phyloP scores from a whole-genome alignment of 2,113 vertebrate species.

The Entelurus aequoreus region DNA sequence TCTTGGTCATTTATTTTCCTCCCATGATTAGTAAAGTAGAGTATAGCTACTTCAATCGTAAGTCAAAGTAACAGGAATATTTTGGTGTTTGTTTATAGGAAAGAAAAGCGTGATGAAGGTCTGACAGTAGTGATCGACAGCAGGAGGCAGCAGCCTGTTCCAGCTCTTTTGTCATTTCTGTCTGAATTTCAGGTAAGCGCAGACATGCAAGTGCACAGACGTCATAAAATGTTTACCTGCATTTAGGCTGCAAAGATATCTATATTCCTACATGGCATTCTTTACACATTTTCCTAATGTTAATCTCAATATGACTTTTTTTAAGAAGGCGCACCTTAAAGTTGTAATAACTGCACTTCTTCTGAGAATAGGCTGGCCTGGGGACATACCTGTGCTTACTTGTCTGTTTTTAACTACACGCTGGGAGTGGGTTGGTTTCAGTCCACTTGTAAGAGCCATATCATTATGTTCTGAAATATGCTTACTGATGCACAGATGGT shows the following conservation, averaged over 20 bases:
- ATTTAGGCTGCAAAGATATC: constrained; percentile 13
- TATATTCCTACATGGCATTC: constrained; percentile 10
- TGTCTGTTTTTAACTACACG: constrained; percentile 57
- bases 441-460: constrained; percentile 30
- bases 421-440: constrained; percentile 33
- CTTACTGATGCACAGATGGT: constrained; percentile 31
- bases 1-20: background rate
- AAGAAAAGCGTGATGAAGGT: constrained; percentile 73
- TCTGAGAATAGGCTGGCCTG: constrained; percentile 48
- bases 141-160: constrained; percentile 64
- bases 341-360: constrained; percentile 35
- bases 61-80: constrained; percentile 18
- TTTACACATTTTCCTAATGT: constrained; percentile 32
- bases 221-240: constrained; percentile 24
- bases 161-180: constrained; percentile 71
- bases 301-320: constrained; percentile 12
- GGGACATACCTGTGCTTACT: constrained; percentile 59
- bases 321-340: constrained; percentile 37
- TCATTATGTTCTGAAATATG: constrained; percentile 48
- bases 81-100: constrained; percentile 58
- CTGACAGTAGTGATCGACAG: constrained; percentile 75
- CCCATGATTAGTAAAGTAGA: background rate
- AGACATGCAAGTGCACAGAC: constrained; percentile 54
- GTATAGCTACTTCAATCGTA: background rate
- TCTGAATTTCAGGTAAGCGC: constrained; percentile 76